Base-by-base conservation (phyloP, 2,113 vertebrate species). In the Equus quagga region DNA sequence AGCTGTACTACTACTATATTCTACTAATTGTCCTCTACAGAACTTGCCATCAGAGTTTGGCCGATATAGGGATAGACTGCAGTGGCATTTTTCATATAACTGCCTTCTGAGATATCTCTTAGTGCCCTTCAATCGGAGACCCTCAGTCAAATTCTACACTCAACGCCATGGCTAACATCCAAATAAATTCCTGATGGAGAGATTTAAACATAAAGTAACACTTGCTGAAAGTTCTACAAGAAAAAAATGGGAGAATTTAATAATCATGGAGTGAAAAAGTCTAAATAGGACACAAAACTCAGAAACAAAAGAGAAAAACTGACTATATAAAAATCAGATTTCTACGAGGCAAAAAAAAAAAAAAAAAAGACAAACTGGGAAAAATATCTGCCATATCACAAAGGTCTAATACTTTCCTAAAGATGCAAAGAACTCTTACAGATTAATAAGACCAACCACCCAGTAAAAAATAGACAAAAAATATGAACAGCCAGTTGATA, bases 181-280 rank as follows among this genome's bases (percentile, higher is more conserved):
- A 80, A 70, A 88, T 60, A 60, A 80, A 81, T 41, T 88, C 73
- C 33, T 62, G 65, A 56, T 56, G n/a, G 70, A 94, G 41, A 79
- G 15, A 49, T 88, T 88, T 87, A 94, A 60, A 70, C 23, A 79
- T 78, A 85, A 93, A 93, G 67, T 85, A 78, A 72, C 14, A 94
- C 8, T 49, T 70, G 33, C 17, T 75, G 33, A 58, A 60, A 62
- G 31, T 58, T 89, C 64, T 62, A 6, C 33, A 72, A 72, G 93
- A 21, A 89, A 70, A 51, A 94, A 94, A 81, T 36, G 19, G 44
- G 36, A 62, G 44, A 17, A 80, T 81, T 72, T 89, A 81, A 79
- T 46, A 69, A 82, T 82, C 54, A 89, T 44, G 24, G 44, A 89
- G 33, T 94, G 10, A 46, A n/a, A 56, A 82, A 9, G 26, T 56